These are phyloP conservation scores for Chaetoderma sp. DNA, from an alignment of 2,888 invertebrate species.

Conservation along the genomic window DNA sequence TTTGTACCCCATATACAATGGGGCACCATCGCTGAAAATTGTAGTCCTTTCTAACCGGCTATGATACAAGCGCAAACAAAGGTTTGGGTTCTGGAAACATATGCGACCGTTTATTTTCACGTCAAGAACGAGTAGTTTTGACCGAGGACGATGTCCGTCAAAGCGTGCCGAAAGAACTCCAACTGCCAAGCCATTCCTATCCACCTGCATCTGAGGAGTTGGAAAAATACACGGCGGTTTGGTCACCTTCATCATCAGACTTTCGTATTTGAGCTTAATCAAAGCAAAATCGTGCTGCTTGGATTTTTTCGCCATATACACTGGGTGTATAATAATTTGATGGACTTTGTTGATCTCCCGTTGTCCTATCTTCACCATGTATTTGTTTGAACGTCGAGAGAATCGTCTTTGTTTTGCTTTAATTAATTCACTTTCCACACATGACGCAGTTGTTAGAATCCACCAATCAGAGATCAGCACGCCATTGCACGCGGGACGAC, in stretches of 20 bases:
- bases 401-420: not conserved
- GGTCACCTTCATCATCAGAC: constrained; percentile 2
- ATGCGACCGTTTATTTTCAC: not conserved
- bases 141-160: not conserved
- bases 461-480: constrained; percentile 4
- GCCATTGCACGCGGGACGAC: not conserved
- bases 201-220: not conserved
- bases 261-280: constrained; percentile 2
- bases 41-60: not conserved
- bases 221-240: not conserved
- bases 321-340: not conserved
- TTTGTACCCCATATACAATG: not conserved
- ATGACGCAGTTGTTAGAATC: constrained; percentile 4
- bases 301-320: not conserved
- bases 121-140: not conserved
- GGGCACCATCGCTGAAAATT: not conserved
- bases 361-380: not conserved
- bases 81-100: not conserved
- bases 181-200: not conserved
- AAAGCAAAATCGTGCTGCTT: not conserved
- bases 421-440: not conserved
- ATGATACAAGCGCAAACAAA: not conserved
- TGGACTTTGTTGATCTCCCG: constrained; percentile 1
- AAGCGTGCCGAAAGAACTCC: not conserved
- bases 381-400: not conserved